These are phyloP conservation scores for Tricholauxania praeusta DNA, from an alignment of 2,888 invertebrate species.

Conservation along the genomic window DNA sequence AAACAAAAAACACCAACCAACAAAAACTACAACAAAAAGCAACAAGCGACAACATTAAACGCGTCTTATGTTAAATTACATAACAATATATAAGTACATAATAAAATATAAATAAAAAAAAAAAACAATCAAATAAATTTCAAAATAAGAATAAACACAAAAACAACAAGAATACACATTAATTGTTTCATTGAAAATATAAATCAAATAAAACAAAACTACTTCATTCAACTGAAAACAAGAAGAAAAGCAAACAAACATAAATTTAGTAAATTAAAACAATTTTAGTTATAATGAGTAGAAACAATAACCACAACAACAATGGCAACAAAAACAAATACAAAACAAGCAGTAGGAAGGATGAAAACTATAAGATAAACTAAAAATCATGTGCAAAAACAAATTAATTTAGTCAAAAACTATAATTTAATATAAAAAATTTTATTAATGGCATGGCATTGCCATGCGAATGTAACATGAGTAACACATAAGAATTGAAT, in stretches of 20 bases:
- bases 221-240: conserved; percentile 6
- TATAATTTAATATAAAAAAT: neutral
- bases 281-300: conserved; percentile 28
- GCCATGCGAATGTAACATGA: no score
- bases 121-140: conserved; percentile 35
- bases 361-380: conserved; percentile 15
- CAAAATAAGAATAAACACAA: neutral
- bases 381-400: conserved; percentile 7
- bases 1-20: conserved; percentile 16
- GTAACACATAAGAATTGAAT: no score
- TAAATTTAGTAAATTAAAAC: conserved; percentile 15
- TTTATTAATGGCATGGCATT: no score
- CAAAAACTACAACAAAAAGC: conserved; percentile 2
- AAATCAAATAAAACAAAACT: no score
- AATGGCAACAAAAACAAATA: conserved; percentile 34
- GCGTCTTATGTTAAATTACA: neutral
- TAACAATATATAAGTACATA: neutral
- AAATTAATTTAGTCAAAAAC: conserved; percentile 2
- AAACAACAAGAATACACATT: neutral
- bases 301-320: conserved; percentile 31
- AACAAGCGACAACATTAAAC: conserved; percentile 1
- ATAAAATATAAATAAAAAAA: neutral
- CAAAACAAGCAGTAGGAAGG: conserved; percentile 13
- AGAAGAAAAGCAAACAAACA: conserved; percentile 28
- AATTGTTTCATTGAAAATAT: neutral